Evolutionary conservation across 2,797 vertebrate species (phyloP), one percentile per base, ranked within the genome.

Genomic region (Odontamblyopus rebecca): DNA sequence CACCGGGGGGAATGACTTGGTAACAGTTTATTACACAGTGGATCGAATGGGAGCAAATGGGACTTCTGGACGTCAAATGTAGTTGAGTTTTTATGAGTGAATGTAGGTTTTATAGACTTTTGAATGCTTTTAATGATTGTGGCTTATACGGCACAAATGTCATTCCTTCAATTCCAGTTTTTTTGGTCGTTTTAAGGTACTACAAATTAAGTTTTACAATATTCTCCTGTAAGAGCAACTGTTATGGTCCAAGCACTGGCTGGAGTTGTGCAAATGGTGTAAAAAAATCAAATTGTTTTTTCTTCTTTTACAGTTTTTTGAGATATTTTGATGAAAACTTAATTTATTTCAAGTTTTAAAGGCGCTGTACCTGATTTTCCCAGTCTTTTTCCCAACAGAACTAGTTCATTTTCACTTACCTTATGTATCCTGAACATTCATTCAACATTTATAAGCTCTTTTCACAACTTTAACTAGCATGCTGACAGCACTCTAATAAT

Each of bases 31-130:
- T 61, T 18, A 70, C 12, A 18, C 73, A 73, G 32, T 68, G 13
- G 66, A 72, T 77, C 61, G 53, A 67, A 27, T n/a, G 61, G 75
- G 77, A 80, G 77, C 67, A 75, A 81, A 79, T 68, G 48, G 73
- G 67, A 72, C 67, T 64, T 66, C 82, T 79, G 67, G 75, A 82
- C 73, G 61, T 75, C 73, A 83, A 75, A 80, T 78, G 57, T 66
- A n/a, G 74, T 71, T 59, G 60, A 64, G 50, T 81, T 80, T 72
- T 70, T 73, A 69, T 81, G 27, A 59, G 9, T 72, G 44, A 62
- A 69, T 82, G 41, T 75, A 72, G 68, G 67, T 84, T 82, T 84
- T 83, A 53, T 64, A 74, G 61, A 64, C 29, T 72, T 82, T 74
- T 79, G 69, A 29, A 16, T 41, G 23, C 70, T 68, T 76, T 75